Evolutionary conservation across 2,888 invertebrate species (phyloP), one percentile per base, ranked within the genome.

Genomic region (Nephrotoma guestfalica): DNA sequence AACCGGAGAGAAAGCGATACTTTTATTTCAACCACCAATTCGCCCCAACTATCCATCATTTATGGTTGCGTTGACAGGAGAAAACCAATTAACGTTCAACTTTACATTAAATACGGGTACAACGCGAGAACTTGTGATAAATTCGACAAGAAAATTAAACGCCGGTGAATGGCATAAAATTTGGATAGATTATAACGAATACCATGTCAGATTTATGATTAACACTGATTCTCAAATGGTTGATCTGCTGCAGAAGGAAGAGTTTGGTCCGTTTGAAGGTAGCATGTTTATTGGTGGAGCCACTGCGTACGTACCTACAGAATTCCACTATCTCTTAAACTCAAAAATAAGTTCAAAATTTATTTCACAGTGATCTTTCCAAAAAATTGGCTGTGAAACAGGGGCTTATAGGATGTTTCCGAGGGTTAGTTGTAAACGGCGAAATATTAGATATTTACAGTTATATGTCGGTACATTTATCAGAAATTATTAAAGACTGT

Each of bases 131-230:
- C 92, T 97, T 87, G 96, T 96, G 84, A 96, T 98, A 88, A 95
- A 95, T 89, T 97, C 97, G 3, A 94, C 95, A 88, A 93, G 96
- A 85, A 95, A 95, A 90, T 93, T 98, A 86, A 98, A 97, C 90
- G 96, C 96, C 86, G 98, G 98, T 0, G 97, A 97, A 90, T 98
- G 98, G 98, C 98, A 98, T 91, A 97, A 97, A 92, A 95, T 98
- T 88, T 97, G 97, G 96, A 97, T 98, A 88, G 98, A 98, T 92
- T 97, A 97, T 90, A 97, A 98, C 92, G 95, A 96, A 90, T 96
- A 97, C 91, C 98, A 98, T 90, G 97, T 98, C 47, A 93, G 97
- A 88, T 97, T 98, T 90, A 97, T 97, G 95, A 95, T 98, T 88
- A 98, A 98, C 90, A 96, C 96, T 47, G 96, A 97, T 90, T 96